Evolutionary conservation across 2,113 vertebrate genomes (phyloP), one percentile per base, ranked within the genome.

Genomic region (Pedionomus torquatus): DNA sequence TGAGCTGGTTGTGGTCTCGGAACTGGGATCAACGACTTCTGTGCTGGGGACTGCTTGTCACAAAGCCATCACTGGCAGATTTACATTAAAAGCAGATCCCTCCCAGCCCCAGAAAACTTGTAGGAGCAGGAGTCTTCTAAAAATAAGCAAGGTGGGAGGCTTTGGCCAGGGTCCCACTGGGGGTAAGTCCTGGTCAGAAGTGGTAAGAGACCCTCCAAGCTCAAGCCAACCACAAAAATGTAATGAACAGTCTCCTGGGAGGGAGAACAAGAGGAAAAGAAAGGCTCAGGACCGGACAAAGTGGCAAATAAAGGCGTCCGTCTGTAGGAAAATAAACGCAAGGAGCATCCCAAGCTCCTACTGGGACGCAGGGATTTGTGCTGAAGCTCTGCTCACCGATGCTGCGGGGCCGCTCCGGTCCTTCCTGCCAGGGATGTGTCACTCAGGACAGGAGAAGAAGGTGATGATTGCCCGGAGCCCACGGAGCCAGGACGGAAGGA

Each of bases 401-500:
- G 97, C 21, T 97, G 95, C 31, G 96, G 98, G 83, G 81, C 83
- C 1, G 91, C 30, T 1, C 54, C 72, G 14, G 85, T 60, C 70
- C 98, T 96, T 26, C 95, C 97, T 2, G 48, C n/a, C 0, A 77
- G 41, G 1, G 83, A 16, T 1, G 52, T 21, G 4, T 98, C 98
- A 4, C 92, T 83, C 1, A 98, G 97, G 64, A 97, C 58, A 0
- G 98, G 97, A 0, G 94, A 98, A 0, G 97, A 83, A 0, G 98
- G 98, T 0, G 98, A 97, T 0, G 97, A 97, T 13, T 97, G 98
- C 1, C 96, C 98, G 3, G 98, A 98, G 49, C 98, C 96, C 82
- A 91, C 98, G 7, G 97, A 99, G 97, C 98, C 93, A 10, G 98
- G 98, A 3, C 98, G 98, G 52, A 98, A 98, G 46, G 99, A 99